Conservation (phyloP, 2,113 vertebrate species). For the Ophiodon elongatus region DNA sequence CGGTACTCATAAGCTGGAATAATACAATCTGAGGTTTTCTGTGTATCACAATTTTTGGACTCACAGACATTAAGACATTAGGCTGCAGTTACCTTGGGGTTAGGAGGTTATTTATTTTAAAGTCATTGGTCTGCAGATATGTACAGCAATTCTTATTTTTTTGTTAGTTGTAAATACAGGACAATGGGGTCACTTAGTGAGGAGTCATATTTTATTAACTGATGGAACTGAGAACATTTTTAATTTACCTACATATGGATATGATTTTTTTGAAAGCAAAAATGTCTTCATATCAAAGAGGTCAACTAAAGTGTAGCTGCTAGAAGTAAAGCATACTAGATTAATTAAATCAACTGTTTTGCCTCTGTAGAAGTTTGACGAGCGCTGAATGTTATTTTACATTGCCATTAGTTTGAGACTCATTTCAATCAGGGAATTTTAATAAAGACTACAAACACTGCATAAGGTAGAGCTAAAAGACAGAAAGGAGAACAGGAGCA, state of each 20-base stretch:
- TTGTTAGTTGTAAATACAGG: constrained; percentile 13
- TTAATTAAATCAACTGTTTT: constrained; percentile 36
- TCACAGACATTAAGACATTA: not conserved
- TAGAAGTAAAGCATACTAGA: constrained; percentile 35
- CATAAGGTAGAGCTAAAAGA: constrained; percentile 24
- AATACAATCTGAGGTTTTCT: not conserved
- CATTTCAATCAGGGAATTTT: constrained; percentile 49
- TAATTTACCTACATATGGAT: constrained; percentile 21
- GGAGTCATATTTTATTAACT: constrained; percentile 23
- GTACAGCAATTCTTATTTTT: not conserved
- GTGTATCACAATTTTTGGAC: not conserved
- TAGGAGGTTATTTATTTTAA: not conserved
- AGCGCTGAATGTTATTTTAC: constrained; percentile 50
- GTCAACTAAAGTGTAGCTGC: constrained; percentile 53
- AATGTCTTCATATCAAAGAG: constrained; percentile 37
- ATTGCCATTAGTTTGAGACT: constrained; percentile 46
- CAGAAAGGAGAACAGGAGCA: constrained; percentile 33
- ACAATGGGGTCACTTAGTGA: constrained; percentile 19
- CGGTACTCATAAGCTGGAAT: not conserved
- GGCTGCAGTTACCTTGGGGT: not conserved
- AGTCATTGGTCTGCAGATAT: not conserved
- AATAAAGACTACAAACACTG: constrained; percentile 42
- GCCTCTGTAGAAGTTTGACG: constrained; percentile 54
- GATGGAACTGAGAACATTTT: constrained; percentile 3
- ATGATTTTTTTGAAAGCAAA: constrained; percentile 48